phyloP scores from a whole-genome alignment of 2,888 invertebrate species.

The Lasioglossum calceatum region DNA sequence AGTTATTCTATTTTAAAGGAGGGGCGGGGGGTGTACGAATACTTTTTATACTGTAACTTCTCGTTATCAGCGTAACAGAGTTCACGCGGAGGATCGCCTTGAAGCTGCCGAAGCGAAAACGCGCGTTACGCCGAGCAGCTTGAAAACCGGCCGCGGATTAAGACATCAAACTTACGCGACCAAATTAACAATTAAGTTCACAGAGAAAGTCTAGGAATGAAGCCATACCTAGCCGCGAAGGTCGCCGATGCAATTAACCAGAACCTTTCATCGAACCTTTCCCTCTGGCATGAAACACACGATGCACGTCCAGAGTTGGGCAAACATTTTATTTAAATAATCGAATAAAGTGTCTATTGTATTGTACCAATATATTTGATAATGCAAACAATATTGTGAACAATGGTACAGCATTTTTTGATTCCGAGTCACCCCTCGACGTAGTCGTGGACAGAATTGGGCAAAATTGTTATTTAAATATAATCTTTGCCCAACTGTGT shows the following conservation, averaged over 20 bases:
- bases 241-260: background rate
- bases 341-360: no score
- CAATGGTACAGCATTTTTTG: no score
- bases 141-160: slow-evolving; percentile 6
- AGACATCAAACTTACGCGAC: slow-evolving; percentile 4
- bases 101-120: background rate
- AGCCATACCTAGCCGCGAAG: background rate
- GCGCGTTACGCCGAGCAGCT: background rate
- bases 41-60: background rate
- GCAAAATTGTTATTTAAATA: no score
- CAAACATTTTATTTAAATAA: no score
- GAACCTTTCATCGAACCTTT: background rate
- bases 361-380: no score
- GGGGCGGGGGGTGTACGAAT: no score
- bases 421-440: no score
- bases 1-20: no score
- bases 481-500: no score
- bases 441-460: background rate
- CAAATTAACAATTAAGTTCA: slow-evolving; percentile 5
- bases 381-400: no score
- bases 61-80: background rate
- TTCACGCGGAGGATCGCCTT: background rate
- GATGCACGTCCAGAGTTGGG: background rate
- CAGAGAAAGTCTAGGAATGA: background rate
- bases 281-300: background rate